Conservation (phyloP, 1,140 invertebrate genomes). For the Eriocheir sinensis region DNA sequence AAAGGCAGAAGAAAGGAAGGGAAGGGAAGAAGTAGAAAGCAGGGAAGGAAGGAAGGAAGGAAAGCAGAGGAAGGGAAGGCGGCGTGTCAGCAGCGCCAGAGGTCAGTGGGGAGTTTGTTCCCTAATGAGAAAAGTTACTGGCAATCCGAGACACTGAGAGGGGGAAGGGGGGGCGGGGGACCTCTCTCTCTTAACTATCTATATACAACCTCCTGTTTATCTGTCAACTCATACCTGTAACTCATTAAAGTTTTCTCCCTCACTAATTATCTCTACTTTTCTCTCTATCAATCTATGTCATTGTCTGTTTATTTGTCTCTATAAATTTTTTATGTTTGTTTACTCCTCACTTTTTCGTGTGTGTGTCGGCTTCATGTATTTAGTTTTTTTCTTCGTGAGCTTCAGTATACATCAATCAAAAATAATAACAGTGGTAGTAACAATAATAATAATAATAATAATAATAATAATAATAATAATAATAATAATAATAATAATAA, state of each 20-base stretch:
- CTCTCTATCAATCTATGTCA: not conserved
- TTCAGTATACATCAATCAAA: too few species aligned
- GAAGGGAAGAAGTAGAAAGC: not conserved
- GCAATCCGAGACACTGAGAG: slow-evolving; percentile 67
- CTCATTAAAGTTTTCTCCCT: not conserved
- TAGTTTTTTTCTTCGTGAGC: too few species aligned
- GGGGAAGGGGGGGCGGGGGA: not conserved
- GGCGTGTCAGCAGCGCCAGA: not conserved
- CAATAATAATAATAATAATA: too few species aligned
- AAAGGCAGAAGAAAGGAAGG: not conserved
- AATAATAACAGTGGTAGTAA: too few species aligned
- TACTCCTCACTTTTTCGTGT: too few species aligned
- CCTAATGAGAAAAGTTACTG: slow-evolving; percentile 72
- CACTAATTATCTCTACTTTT: not conserved
- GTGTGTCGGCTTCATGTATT: too few species aligned
- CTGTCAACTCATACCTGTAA: not conserved
- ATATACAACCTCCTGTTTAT: not conserved
- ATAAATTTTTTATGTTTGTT: too few species aligned
- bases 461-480: too few species aligned
- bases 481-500: not conserved
- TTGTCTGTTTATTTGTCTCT: not conserved
- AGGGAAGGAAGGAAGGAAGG: not conserved
- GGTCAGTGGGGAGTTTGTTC: slow-evolving; percentile 20
- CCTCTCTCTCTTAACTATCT: not conserved
- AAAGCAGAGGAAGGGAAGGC: not conserved